Conservation (phyloP, 1,140 invertebrate species). For the Polypedilum vanderplanki region DNA sequence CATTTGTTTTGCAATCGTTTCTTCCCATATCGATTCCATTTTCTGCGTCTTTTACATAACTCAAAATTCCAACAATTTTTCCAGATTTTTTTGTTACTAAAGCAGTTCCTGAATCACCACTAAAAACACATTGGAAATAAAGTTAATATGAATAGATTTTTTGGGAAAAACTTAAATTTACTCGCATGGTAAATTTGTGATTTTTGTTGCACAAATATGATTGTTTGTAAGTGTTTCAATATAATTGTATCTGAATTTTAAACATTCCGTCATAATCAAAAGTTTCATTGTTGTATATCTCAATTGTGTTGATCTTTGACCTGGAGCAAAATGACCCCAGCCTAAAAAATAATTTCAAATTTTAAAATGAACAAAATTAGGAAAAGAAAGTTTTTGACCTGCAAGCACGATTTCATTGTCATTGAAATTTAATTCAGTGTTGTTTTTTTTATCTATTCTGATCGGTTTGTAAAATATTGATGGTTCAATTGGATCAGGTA, state of each 20-base stretch:
- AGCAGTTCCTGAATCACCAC: not conserved
- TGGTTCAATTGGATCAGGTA: not conserved
- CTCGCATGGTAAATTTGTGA: not conserved
- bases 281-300: not conserved
- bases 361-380: no score
- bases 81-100: not conserved
- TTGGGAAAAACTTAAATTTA: not conserved
- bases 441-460: not conserved
- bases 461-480: not conserved
- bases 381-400: no score
- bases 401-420: not conserved
- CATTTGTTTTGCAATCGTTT: not conserved
- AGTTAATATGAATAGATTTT: no score
- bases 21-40: not conserved
- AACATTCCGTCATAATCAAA: not conserved
- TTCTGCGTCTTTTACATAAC: constrained; percentile 11
- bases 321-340: not conserved
- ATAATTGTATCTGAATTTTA: not conserved
- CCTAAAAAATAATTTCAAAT: not conserved
- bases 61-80: not conserved
- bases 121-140: not conserved
- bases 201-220: not conserved
- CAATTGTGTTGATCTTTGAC: not conserved
- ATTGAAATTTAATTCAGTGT: not conserved
- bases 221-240: not conserved